Percentiles rank a stretch among this genome's conserved stretches.
Conservation (phyloP, 2,888 invertebrate genomes). For the Diaprepes abbreviatus region DNA sequence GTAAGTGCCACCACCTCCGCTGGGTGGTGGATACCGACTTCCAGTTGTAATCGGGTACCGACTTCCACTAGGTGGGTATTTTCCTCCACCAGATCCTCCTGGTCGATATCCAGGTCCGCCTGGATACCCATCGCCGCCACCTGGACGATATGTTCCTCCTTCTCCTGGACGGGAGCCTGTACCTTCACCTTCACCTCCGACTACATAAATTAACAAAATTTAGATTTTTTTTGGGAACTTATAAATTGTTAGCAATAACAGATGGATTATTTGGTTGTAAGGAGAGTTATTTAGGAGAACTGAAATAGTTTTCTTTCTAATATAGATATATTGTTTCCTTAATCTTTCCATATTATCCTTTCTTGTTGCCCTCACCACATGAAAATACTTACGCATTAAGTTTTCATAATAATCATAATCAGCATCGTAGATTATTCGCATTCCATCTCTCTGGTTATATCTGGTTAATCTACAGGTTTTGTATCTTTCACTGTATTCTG, state of each 20-base stretch:
- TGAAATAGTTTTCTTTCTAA: no score
- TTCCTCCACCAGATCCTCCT: conserved; percentile 47
- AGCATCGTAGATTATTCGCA: conserved; percentile 90
- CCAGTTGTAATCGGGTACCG: conserved; percentile 49
- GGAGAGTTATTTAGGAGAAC: no score
- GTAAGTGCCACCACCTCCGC: conserved; percentile 56
- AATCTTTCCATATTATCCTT: no score
- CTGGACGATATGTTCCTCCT: conserved; percentile 53
- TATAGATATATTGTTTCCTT: no score
- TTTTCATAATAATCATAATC: conserved; percentile 95
- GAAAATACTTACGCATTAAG: conserved; percentile 82
- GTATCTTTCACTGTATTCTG: conserved; percentile 89
- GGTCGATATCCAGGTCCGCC: conserved; percentile 53
- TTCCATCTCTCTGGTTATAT: conserved; percentile 89
- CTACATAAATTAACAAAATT: conserved; percentile 51
- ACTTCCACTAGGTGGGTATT: conserved; percentile 52
- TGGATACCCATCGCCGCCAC: conserved; percentile 52
- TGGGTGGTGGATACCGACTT: conserved; percentile 64
- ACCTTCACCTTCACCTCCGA: conserved; percentile 60
- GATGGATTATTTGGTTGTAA: no score
- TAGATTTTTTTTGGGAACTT: no score
- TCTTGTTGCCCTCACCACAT: no score
- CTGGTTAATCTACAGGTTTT: conserved; percentile 87
- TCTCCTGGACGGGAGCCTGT: conserved; percentile 53
- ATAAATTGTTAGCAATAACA: no score